phyloP scores from a whole-genome alignment of 2,888 invertebrate species.

The Ichneumoninae sp. region DNA sequence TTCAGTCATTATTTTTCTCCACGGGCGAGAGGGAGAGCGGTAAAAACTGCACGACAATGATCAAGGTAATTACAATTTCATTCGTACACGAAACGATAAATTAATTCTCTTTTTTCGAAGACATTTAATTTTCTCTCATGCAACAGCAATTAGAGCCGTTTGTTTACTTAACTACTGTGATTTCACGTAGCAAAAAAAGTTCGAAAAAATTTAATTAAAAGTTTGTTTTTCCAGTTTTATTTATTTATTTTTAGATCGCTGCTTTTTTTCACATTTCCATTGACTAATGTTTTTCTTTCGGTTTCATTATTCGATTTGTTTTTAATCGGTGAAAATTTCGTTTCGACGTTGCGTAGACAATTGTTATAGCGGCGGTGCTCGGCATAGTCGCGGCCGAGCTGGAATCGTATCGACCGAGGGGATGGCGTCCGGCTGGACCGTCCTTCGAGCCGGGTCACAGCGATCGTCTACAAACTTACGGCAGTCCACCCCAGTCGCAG shows the following conservation, averaged over 20 bases:
- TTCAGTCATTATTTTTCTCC: slow-evolving; percentile 54
- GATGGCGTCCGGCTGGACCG: slow-evolving; percentile 80
- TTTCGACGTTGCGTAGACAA: slow-evolving; percentile 39
- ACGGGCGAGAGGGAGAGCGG: slow-evolving; percentile 7
- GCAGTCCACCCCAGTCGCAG: slow-evolving; percentile 47
- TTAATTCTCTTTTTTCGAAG: not conserved
- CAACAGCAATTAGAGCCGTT: not conserved
- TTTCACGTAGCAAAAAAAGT: not conserved
- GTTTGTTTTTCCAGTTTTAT: not conserved
- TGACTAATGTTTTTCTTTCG: not conserved
- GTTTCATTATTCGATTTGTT: not conserved
- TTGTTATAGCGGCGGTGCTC: slow-evolving; percentile 46
- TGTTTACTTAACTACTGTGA: not conserved
- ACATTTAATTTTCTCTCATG: not conserved
- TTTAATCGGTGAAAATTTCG: not conserved
- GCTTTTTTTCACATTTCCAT: not conserved
- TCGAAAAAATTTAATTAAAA: not conserved
- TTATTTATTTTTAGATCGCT: not conserved
- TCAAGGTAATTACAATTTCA: slow-evolving; percentile 39
- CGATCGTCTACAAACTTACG: slow-evolving; percentile 74
- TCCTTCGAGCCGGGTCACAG: slow-evolving; percentile 74
- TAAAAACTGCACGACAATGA: slow-evolving; percentile 30
- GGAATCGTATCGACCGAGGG: slow-evolving; percentile 76
- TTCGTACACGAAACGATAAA: not conserved
- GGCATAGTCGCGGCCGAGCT: slow-evolving; percentile 43